Percentiles rank a stretch among this genome's conserved stretches.
phyloP scores from a whole-genome alignment of 2,888 invertebrate species.

The Steinernema hermaphroditum region DNA sequence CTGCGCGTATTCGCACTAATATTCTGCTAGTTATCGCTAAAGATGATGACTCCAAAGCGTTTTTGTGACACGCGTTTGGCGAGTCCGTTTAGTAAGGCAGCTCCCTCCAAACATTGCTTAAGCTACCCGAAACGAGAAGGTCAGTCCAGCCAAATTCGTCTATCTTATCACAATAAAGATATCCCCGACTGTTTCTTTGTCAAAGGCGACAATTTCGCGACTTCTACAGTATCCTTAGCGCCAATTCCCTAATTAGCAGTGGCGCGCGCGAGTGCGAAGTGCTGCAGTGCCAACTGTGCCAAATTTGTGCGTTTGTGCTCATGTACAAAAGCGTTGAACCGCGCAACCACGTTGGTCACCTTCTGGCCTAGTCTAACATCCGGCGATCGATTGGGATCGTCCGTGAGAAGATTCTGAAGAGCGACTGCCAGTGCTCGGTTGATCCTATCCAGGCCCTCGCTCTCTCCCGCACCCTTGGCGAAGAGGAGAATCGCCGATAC shows the following conservation, averaged over 20 bases:
- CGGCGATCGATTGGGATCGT: constrained; percentile 7
- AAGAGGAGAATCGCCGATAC: constrained; percentile 7
- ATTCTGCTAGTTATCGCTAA: no score
- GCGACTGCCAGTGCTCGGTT: neutral
- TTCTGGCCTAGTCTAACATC: constrained; percentile 3
- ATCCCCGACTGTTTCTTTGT: no score
- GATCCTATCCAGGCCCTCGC: neutral
- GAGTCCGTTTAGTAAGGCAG: no score
- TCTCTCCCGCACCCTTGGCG: neutral
- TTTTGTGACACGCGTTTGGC: no score
- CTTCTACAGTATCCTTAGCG: no score
- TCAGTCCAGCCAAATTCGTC: no score
- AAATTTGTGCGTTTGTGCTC: neutral
- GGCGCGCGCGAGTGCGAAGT: neutral
- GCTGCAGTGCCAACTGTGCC: constrained; percentile 9
- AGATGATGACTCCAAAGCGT: no score
- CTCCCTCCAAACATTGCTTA: no score
- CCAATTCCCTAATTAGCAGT: constrained; percentile 8
- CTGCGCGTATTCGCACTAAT: no score
- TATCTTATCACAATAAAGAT: no score
- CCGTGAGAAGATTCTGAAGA: constrained; percentile 8
- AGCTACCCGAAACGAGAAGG: no score
- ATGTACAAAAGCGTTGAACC: constrained; percentile 1
- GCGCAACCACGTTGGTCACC: neutral
- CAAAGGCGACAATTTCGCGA: no score